These are phyloP conservation scores for Nebria brevicollis DNA, from an alignment of 2,888 invertebrate species.

Conservation along the genomic window DNA sequence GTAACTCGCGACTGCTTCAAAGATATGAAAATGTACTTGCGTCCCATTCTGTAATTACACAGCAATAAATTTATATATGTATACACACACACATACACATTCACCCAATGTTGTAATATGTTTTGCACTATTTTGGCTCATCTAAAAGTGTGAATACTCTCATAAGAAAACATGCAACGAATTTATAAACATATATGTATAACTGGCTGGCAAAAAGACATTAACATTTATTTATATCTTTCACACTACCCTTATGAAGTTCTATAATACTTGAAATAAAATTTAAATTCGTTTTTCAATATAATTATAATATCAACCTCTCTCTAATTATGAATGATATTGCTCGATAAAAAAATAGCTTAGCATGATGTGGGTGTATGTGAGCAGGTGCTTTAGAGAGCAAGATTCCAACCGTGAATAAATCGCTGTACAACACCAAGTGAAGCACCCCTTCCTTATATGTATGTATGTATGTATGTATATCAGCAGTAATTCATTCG, in stretches of 20 bases:
- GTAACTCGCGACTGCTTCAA: slow-evolving; percentile 17
- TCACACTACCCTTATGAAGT: too few species aligned
- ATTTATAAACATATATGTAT: too few species aligned
- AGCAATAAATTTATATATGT: slow-evolving; percentile 31
- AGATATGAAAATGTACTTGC: slow-evolving; percentile 42
- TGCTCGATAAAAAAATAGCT: not conserved
- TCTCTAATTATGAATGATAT: not conserved
- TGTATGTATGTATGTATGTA: not conserved
- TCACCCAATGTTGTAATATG: not conserved
- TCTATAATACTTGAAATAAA: too few species aligned
- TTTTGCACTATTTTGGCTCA: not conserved
- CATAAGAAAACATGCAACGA: too few species aligned
- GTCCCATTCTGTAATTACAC: slow-evolving; percentile 30
- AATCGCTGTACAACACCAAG: not conserved
- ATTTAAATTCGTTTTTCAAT: not conserved
- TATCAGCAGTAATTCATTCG: not conserved
- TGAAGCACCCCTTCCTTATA: not conserved
- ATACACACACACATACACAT: slow-evolving; percentile 3
- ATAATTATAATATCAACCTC: not conserved
- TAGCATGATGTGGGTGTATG: not conserved
- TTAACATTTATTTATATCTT: too few species aligned
- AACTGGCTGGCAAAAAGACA: too few species aligned
- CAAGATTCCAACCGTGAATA: not conserved
- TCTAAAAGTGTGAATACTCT: too few species aligned
- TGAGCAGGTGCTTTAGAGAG: not conserved